Base-by-base conservation (phyloP, 2,888 invertebrate species). In the Lochmaea crataegi region DNA sequence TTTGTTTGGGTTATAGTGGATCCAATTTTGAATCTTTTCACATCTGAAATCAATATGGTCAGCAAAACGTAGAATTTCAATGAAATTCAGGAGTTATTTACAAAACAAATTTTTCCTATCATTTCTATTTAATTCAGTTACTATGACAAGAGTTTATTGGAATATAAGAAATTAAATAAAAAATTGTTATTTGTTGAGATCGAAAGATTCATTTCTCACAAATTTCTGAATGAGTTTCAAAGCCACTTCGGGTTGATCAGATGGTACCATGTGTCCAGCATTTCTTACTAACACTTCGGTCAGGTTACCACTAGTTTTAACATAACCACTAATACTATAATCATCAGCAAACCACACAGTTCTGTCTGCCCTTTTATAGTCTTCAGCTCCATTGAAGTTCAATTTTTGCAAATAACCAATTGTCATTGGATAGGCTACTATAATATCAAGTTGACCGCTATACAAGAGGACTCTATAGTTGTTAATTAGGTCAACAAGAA, bases 391-490 rank as follows among this genome's bases (percentile, higher is more conserved):
- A 14, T 87, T 88, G 87, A 94, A 95, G 48, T 92, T 89, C 2
- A 95, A 87, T 26, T 90, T 89, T 74, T 89, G 88, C 38, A 97
- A 86, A 85, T 93, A 95, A 82, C 92, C 93, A 26, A 93, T 90
- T 0, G 96, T 96, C 67, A 94, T 83, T 0, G 95, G 94, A 86
- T 95, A 94, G 0, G 95, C 94, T 0, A 96, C 94, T 75, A 96
- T 94, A 12, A 97, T 92, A 84, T 97, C 97, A 75, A 96, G 84
- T 83, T 97, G 96, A 0, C 97, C 97, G 83, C 92, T 96, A 85
- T 96, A 97, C 70, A 96, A 89, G 56, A 96, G 89, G 12, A 95
- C 90, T 84, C 89, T 88, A 80, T 93, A 93, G 77, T 90, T 85
- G 41, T 91, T 87, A 0, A 94, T 82, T 0, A 95, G 86, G 76